Evolutionary conservation across 2,888 invertebrate genomes (phyloP), one percentile per base, ranked within the genome.

Genomic region (Esperia sulphurella): DNA sequence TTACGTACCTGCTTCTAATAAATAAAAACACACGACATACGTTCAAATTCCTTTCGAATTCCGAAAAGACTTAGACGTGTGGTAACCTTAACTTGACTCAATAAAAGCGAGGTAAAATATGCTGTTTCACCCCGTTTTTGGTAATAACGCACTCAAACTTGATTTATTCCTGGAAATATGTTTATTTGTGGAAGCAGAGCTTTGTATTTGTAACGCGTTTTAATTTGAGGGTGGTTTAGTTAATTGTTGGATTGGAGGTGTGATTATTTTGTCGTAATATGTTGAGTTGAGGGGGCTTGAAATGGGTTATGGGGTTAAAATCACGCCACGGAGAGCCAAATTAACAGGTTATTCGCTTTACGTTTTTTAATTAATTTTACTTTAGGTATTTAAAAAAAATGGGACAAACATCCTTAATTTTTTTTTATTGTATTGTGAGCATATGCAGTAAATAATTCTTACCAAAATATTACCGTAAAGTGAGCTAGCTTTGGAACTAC

Each of bases 151-250:
- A 43, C 28, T 39, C 42, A 12, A 37, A 41, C 45, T n/a, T 30
- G 37, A 42, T 42, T 51, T 45, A 43, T 48, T 45, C 48, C 35
- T 28, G 46, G 51, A 41, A 45, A 43, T 40, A 42, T 45, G 45
- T 45, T 45, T 48, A 43, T 48, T 48, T 51, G 45, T 21, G 14
- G 29, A 38, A 40, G 43, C 39, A 39, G 40, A 44, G 43, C 29
- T 43, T 48, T 48, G 47, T 45, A 31, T 47, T 51, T 28, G 46
- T 51, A 52, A 46, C 42, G 43, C 52, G 44, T 41, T 45, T 40
- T 43, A 45, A 45, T 49, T 46, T 14, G 35, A 14, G 46, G 41
- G 40, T 14, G 10, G 45, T 44, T 44, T 12, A n/a, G 30, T 45
- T 40, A 40, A 45, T 30, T 37, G 35, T 10, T 10, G n/a, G 35